Evolutionary conservation across 92 coral and sea anemone genomes (phyloP), one percentile per base, ranked within the genome.

Genomic region (Montipora capitata): DNA sequence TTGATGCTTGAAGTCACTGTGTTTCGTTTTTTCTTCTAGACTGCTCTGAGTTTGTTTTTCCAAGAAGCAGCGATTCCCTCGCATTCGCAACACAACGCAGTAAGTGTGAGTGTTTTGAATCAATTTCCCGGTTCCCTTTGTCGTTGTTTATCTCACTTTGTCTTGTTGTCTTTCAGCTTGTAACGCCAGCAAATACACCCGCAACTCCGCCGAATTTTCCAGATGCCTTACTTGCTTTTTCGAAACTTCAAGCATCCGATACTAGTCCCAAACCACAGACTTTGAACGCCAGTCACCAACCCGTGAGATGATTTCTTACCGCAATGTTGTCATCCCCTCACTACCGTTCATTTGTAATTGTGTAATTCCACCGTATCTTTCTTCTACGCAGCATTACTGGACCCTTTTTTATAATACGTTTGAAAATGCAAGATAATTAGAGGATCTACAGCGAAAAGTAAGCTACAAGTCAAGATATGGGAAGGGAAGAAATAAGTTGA

Each of bases 171-270:
- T 83, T 75, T 48, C 92, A 98, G 99, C 99, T 98, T 75, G 99
- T 98, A 71, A 98, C 99, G 64, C 99, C 99, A 77, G 99, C 99
- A 13, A 98, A 98, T 74, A 98, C 99, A 10, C 99, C 99, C 77
- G 99, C 99, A 9, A 98, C 99, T 14, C 99, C 99, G 15, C 99
- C 99, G 76, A 98, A 98, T 88, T 98, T 98, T 72, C 99, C 99
- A 27, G 99, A 98, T 66, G 99, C 99, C 61, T 89, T 98, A 40
- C 91, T 93, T 10, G 99, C 99, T 6, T 96, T 98, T 69, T 92
- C 98, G 66, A 96, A 94, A 82, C 99, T 98, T 17, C 98, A 94
- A 56, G 92, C 99, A 2, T 96, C 99, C 9, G 99, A 98, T 70
- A 87, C 92, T 10, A 84, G 93, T 27, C 91, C 94, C 80, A 96